A percentile compares a stretch with the other conserved stretches of the same genome.
phyloP scores from a whole-genome alignment of 37 sponge, comb jelly and placozoan genomes.

The Haliclona indistincta region DNA sequence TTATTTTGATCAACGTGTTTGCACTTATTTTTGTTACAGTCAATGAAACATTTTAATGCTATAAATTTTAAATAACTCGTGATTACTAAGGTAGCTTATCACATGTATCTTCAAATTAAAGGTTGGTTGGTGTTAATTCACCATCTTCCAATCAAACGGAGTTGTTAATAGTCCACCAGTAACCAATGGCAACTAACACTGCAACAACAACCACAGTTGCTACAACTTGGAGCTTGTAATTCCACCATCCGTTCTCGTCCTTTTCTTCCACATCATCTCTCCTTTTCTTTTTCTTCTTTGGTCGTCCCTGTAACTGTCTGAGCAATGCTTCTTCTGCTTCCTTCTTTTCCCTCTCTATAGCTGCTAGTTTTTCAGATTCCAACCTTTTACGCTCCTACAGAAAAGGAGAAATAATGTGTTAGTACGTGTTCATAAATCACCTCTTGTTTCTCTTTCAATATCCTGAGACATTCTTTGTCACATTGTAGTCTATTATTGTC shows the following conservation, averaged over 20 bases:
- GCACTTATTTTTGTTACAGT: no score
- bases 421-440: constrained; percentile 8
- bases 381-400: constrained; percentile 6
- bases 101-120: no score
- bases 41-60: no score
- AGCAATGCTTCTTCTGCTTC: constrained; percentile 23
- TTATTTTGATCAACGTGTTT: no score
- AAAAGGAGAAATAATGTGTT: not conserved
- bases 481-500: constrained; percentile 20
- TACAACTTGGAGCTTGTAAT: not conserved
- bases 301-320: constrained; percentile 26
- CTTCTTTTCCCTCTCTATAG: constrained; percentile 23
- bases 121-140: no score
- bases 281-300: constrained; percentile 11
- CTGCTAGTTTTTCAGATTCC: constrained; percentile 1
- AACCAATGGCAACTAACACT: not conserved
- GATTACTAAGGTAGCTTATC: no score
- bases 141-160: no score
- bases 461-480: constrained; percentile 49
- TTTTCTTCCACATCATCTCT: constrained; percentile 24
- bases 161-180: no score
- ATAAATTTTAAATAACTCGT: no score
- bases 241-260: not conserved
- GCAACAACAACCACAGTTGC: constrained; percentile 1
- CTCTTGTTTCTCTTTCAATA: constrained; percentile 24